Base-by-base conservation (phyloP, 2,888 invertebrate species). In the Dryobotodes eremita region DNA sequence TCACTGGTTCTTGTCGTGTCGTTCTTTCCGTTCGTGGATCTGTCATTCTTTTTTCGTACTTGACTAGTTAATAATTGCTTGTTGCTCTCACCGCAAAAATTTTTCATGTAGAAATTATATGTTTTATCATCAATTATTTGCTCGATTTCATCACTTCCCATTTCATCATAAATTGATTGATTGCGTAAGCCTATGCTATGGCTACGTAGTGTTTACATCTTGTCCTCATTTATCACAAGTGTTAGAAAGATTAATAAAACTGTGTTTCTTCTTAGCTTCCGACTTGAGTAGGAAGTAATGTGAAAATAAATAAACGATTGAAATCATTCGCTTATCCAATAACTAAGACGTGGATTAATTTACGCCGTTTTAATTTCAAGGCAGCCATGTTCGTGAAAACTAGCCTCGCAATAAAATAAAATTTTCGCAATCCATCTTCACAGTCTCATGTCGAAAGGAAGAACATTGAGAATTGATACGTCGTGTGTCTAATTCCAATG, bases 291-390 rank as follows among this genome's bases (percentile, higher is more conserved):
- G 71, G 84, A 75, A 72, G 79, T 79, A 50, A 69, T 55, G 42
- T 53, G 48, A 71, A 69, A 48, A 72, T 71, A 72, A 78, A 75
- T 78, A 68, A 62, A 82, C 66, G 61, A 81, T 77, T 83, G 71
- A 77, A 83, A 79, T 80, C 66, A 59, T 62, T 78, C 75, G 65
- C 31, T 50, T 77, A 68, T 77, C 64, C 59, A 53, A 70, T 57
- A 72, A 65, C 69, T 55, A 65, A 74, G 77, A 77, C 74, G 72
- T 79, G 62, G 73, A 88, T 88, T 83, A 83, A 88, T 86, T 75
- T 46, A 62, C 59, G 26, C 65, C 2, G 53, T 83, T 79, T 80
- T 68, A 73, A 75, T 75, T 83, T 81, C 87, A 88, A 87, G 85
- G 83, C 59, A 31, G 68, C 59, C 59, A 11, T 78, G 64, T 59